Evolutionary conservation across 2,113 vertebrate genomes (phyloP), one percentile per base, ranked within the genome.

Genomic region (Mesembrinibis cayennensis): DNA sequence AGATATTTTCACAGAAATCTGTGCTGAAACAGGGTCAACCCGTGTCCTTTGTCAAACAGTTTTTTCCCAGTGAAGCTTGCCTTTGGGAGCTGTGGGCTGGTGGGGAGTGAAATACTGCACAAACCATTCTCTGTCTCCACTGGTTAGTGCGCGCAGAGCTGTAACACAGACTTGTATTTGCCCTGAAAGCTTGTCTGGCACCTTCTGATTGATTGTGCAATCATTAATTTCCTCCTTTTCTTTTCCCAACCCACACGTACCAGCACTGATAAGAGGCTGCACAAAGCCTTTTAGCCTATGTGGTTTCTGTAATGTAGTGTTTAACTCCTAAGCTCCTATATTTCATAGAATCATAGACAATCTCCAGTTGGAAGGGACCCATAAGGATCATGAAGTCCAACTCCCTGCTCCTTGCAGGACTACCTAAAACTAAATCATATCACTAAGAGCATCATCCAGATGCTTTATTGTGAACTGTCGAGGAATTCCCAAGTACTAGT

Each of bases 1-100:
- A 94, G 76, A 66, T 5, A 47, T n/a, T 78, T 96, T 88, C 89
- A 93, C 73, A 74, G 72, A 91, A 94, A 93, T 84, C 74, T 45
- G 47, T 36, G 36, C 62, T 93, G 86, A 91, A 89, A 82, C 25
- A 42, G 36, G 47, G 69, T 87, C 76, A 82, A 34, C 7, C 32
- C 8, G 19, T 56, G 38, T 47, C 50, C 21, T 87, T 77, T 78
- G 77, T 93, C 74, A 93, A 93, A 78, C 30, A 95, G 83, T 58
- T 87, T 49, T 82, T 66, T 44, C 93, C 10, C 3, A 63, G 10
- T 4, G 71, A 82, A 86, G 71, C 34, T 50, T 74, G 14, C 62
- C 63, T 87, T 82, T 55, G 89, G 86, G 83, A 91, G 30, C 40
- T 82, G 81, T 49, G 89, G 87, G 81, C 38, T 95, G 84, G 84